Evolutionary conservation across 2,797 vertebrate genomes (phyloP), one percentile per base, ranked within the genome.

Genomic region (Apogon talboti): DNA sequence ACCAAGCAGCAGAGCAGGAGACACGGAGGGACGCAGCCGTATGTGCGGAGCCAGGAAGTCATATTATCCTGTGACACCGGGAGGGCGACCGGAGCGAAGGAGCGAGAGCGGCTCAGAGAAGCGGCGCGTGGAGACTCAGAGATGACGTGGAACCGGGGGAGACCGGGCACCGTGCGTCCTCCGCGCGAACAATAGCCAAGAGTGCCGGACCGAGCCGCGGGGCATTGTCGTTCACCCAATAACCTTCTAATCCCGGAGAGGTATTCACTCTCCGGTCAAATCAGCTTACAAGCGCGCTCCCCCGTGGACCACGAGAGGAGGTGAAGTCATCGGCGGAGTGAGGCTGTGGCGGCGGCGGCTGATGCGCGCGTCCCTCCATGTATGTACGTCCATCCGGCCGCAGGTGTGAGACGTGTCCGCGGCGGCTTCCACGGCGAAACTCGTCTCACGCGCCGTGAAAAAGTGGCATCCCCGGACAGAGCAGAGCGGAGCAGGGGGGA

Each of bases 1-100:
- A 81, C 58, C 70, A 64, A 28, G 70, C 66, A 74, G 83, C 83
- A 74, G 59, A 92, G 78, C 81, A 85, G 76, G 73, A 89, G 65
- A 74, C 82, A 74, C 84, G 86, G 87, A 81, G 76, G 79, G 79
- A 88, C 83, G 79, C 78, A 79, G 84, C 82, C 78, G 88, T 78
- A 59, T 64, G 56, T 67, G 59, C 79, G 89, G 61, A 83, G 83
- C 86, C 93, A 89, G 90, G 92, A 86, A 90, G 90, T 93, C 94
- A 94, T 89, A 75, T 82, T 94, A 86, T 87, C 90, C 89, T 89
- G 65, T 89, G 88, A 82, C 92, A 78, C 90, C 75, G 81, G 78
- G 64, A 65, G 81, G 65, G 7, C 10, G 71, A 79, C 60, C 59
- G 38, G 76, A 75, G 81, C 60, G 75, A 73, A 66, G 70, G 70